phyloP scores from a whole-genome alignment of 2,113 vertebrate species.

The Tinamus guttatus region DNA sequence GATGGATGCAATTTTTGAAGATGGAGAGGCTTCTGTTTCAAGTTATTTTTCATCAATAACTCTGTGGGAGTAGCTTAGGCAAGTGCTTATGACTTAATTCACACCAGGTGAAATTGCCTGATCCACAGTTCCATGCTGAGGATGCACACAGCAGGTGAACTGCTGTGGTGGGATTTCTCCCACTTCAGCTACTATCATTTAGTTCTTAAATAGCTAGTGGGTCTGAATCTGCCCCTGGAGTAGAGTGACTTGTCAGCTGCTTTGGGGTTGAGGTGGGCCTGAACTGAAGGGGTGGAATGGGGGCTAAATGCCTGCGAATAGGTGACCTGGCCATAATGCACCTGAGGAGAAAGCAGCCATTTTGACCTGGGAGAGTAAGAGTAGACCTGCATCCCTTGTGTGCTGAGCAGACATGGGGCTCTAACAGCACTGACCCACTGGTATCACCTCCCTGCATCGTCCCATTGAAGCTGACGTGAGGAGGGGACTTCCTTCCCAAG shows the following conservation, averaged over 20 bases:
- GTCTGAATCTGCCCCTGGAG: not conserved
- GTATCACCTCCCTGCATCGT: not conserved
- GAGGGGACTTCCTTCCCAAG: not conserved
- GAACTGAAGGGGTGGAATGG: not conserved
- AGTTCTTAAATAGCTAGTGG: not conserved
- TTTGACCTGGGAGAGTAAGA: not conserved
- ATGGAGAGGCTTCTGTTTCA: no score
- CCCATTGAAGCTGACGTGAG: not conserved
- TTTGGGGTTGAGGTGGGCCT: not conserved
- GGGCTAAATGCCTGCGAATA: not conserved
- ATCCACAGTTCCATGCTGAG: not conserved
- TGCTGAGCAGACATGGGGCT: not conserved
- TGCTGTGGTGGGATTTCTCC: not conserved
- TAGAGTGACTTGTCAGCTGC: not conserved
- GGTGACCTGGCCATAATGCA: not conserved
- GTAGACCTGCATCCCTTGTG: not conserved
- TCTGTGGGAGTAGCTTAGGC: not conserved
- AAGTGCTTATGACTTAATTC: not conserved
- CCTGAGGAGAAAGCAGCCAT: not conserved
- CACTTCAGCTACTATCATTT: not conserved
- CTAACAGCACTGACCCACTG: not conserved
- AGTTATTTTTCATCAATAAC: not conserved
- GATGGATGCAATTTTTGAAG: not conserved
- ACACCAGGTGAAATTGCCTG: not conserved
- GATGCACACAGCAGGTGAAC: accelerated